Evolutionary conservation across 2,888 invertebrate genomes (phyloP).

Genomic region (Apotomis capreana): DNA sequence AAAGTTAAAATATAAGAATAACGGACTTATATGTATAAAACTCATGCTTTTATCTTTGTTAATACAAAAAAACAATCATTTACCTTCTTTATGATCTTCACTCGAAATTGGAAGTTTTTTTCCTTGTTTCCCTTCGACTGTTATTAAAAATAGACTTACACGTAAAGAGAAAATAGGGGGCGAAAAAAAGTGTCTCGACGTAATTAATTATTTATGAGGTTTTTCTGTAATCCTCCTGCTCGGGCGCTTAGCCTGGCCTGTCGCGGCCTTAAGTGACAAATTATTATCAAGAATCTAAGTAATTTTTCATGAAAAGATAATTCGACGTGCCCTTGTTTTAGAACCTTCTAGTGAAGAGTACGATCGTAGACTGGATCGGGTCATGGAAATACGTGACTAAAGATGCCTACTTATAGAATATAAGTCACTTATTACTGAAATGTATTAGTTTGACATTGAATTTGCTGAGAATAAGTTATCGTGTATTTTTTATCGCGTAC

Average conservation of each 20-base stretch:
- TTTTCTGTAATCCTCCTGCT: slow-evolving; percentile 67
- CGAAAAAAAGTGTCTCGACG: slow-evolving; percentile 66
- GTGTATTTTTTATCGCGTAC: too few relatives aligned
- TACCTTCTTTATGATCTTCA: slow-evolving; percentile 8
- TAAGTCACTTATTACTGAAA: too few relatives aligned
- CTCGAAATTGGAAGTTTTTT: slow-evolving; percentile 55
- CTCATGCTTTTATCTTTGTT: too few relatives aligned
- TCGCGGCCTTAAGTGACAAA: slow-evolving; percentile 77
- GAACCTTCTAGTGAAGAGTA: slow-evolving; percentile 21
- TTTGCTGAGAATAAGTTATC: too few relatives aligned
- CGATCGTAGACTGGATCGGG: not conserved
- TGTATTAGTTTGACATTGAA: too few relatives aligned
- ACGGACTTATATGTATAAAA: too few relatives aligned
- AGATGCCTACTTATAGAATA: too few relatives aligned
- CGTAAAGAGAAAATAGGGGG: slow-evolving; percentile 54
- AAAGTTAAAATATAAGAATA: too few relatives aligned
- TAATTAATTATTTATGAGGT: slow-evolving; percentile 81
- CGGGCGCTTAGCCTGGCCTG: slow-evolving; percentile 65
- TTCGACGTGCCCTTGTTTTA: slow-evolving; percentile 45
- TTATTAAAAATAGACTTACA: slow-evolving; percentile 64
- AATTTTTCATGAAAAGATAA: slow-evolving; percentile 56
- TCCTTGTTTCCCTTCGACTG: slow-evolving; percentile 58
- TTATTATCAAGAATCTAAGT: slow-evolving; percentile 65
- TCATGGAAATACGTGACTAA: not conserved
- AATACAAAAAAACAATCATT: slow-evolving; percentile 3